Percentiles rank a stretch among this genome's conserved stretches.
Evolutionary conservation across 2,797 vertebrate species (phyloP).

Genomic region (Cuculus canorus): DNA sequence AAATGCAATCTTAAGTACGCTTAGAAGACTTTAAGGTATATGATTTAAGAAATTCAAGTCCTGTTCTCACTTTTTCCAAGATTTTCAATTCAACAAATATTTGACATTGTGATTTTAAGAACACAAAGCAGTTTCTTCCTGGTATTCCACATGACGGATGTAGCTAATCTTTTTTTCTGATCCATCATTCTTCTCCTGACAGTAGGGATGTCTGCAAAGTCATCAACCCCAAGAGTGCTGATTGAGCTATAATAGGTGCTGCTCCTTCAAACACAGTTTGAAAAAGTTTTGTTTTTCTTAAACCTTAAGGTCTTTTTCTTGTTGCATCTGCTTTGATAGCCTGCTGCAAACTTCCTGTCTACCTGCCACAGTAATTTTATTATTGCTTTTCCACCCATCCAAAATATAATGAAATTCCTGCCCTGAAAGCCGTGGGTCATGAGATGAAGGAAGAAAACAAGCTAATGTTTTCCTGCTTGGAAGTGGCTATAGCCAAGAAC

Average conservation of each 20-base stretch:
- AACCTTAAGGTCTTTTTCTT: conserved; percentile 5
- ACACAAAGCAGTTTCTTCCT: neutral
- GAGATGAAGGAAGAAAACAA: conserved; percentile 71
- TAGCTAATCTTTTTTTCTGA: neutral
- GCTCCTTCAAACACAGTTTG: neutral
- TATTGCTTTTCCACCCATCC: conserved; percentile 36
- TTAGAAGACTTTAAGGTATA: neutral
- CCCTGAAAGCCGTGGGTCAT: conserved; percentile 8
- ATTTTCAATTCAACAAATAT: neutral
- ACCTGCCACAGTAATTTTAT: conserved; percentile 56
- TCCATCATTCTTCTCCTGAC: neutral
- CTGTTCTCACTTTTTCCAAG: neutral
- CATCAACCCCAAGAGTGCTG: neutral
- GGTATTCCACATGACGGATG: neutral
- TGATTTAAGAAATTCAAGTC: neutral
- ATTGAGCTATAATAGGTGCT: neutral
- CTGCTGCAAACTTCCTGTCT: conserved; percentile 54
- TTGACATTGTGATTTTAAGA: neutral
- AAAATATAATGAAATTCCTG: conserved; percentile 57
- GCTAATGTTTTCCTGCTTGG: conserved; percentile 65
- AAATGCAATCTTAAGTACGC: neutral
- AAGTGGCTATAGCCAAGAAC: conserved; percentile 70
- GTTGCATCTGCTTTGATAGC: conserved; percentile 41
- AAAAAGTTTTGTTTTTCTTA: conserved; percentile 34
- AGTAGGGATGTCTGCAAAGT: neutral